These are phyloP conservation scores for Drosophila incognita DNA, from an alignment of 2,888 invertebrate species.

Conservation along the genomic window DNA sequence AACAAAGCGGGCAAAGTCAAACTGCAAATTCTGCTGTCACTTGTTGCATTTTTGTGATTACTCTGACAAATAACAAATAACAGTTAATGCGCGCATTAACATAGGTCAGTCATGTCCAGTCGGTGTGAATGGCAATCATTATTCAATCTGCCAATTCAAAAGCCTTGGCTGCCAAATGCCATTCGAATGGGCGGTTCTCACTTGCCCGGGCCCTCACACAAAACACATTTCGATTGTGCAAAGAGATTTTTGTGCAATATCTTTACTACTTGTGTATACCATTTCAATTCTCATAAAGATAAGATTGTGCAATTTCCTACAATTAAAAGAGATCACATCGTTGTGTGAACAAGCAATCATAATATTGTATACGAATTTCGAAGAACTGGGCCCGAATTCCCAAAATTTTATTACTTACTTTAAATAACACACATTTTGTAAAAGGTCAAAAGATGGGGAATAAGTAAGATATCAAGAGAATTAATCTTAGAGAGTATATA, in stretches of 20 bases:
- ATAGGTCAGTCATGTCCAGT: constrained; percentile 68
- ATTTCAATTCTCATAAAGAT: constrained; percentile 30
- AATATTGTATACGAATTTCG: background rate
- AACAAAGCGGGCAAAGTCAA: constrained; percentile 44
- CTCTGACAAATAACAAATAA: constrained; percentile 73
- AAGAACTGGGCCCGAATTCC: background rate
- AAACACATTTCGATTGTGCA: constrained; percentile 17
- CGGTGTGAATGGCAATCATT: constrained; percentile 61
- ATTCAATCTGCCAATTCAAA: constrained; percentile 64
- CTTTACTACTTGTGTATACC: constrained; percentile 8
- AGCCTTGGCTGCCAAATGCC: constrained; percentile 68
- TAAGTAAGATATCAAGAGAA: background rate
- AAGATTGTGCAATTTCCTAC: constrained; percentile 20
- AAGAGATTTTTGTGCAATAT: constrained; percentile 16
- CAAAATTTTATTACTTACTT: background rate
- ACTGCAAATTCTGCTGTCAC: constrained; percentile 55
- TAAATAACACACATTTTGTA: background rate
- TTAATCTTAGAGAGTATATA: background rate
- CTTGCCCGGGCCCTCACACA: constrained; percentile 18
- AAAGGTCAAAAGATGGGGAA: background rate
- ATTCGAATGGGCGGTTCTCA: constrained; percentile 48
- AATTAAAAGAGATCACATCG: constrained; percentile 16
- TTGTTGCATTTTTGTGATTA: constrained; percentile 59
- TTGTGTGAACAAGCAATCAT: background rate
- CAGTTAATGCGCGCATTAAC: constrained; percentile 69